Conservation (phyloP, 1,140 invertebrate genomes). For the Papilio dardanus region DNA sequence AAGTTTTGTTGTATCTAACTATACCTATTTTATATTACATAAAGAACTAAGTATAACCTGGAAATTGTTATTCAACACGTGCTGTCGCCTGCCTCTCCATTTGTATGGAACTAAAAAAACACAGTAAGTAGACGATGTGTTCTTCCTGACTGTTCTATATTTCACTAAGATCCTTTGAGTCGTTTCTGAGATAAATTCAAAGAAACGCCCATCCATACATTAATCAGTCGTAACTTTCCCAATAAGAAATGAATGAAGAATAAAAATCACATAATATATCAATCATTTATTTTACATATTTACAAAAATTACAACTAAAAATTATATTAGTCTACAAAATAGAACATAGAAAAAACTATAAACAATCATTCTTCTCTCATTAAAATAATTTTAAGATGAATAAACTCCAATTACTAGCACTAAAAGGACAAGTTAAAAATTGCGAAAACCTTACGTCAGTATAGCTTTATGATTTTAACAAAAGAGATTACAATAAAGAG, state of each 20-base stretch:
- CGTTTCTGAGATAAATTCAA: no score
- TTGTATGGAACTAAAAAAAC: no score
- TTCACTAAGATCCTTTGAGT: no score
- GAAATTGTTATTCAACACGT: no score
- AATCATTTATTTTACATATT: constrained; percentile 74
- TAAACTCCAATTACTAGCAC: not conserved
- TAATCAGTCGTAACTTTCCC: no score
- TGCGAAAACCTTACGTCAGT: not conserved
- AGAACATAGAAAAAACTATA: constrained; percentile 25
- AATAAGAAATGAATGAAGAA: no score
- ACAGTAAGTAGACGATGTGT: no score
- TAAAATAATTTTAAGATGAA: not conserved
- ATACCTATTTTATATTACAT: constrained; percentile 15
- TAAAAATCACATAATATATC: constrained; percentile 30
- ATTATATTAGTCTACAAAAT: constrained; percentile 41
- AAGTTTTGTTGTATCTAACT: constrained; percentile 3
- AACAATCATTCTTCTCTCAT: constrained; percentile 9
- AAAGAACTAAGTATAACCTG: not conserved
- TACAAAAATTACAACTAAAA: constrained; percentile 60
- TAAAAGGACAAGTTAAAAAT: not conserved
- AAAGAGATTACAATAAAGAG: constrained; percentile 4
- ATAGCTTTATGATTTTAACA: constrained; percentile 11
- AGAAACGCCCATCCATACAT: no score
- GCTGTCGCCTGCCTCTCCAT: no score
- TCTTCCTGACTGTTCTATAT: no score